Evolutionary conservation across 2,113 vertebrate species (phyloP).

Genomic region (Leptosomus discolor): DNA sequence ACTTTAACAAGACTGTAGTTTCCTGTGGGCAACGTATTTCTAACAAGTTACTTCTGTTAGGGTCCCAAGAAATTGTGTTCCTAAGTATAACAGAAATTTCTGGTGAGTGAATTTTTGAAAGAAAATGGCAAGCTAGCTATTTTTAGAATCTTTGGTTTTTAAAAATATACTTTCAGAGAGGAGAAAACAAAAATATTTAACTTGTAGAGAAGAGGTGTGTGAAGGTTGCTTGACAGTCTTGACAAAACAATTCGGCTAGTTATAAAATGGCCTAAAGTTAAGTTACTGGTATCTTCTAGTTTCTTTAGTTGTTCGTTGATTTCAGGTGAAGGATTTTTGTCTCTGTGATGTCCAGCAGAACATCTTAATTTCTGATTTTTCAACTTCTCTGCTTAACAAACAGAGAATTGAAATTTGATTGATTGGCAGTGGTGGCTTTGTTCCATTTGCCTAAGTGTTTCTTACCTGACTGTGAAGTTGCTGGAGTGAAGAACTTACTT

Average conservation of each 20-base stretch:
- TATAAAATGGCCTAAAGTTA: background rate
- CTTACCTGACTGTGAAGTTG: background rate
- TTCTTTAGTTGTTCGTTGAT: background rate
- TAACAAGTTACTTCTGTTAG: background rate
- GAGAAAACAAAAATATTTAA: background rate
- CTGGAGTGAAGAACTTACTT: background rate
- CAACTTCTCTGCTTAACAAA: background rate
- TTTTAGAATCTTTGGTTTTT: background rate
- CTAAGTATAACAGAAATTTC: background rate
- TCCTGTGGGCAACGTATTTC: background rate
- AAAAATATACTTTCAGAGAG: background rate
- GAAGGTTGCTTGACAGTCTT: background rate
- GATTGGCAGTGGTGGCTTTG: background rate
- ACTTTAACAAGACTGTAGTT: background rate
- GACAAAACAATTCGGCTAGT: background rate
- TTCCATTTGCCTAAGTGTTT: background rate
- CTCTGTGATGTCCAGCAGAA: background rate
- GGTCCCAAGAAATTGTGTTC: background rate
- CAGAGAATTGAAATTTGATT: background rate
- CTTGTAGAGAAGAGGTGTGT: background rate
- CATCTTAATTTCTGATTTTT: background rate
- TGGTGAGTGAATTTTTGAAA: background rate
- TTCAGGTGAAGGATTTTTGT: background rate
- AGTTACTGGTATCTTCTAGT: background rate
- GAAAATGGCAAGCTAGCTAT: background rate